Conservation (phyloP, 1,140 invertebrate genomes). For the Leptoteleia sp. region DNA sequence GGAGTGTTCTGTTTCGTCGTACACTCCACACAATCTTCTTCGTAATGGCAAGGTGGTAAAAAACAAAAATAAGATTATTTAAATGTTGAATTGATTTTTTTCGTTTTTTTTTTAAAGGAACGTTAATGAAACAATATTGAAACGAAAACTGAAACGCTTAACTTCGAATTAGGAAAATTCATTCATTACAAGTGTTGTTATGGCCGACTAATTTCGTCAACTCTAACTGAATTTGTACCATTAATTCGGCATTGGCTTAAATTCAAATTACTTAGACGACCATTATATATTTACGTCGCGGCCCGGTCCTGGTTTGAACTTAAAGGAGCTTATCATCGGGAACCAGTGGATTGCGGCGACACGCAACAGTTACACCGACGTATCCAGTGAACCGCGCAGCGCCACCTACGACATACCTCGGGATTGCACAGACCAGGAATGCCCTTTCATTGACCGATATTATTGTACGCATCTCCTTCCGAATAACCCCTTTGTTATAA, state of each 20-base stretch:
- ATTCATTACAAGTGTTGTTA: no score
- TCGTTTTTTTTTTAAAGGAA: no score
- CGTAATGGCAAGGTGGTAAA: no score
- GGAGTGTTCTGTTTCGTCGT: no score
- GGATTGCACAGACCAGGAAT: slow-evolving; percentile 42
- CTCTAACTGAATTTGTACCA: slow-evolving; percentile 33
- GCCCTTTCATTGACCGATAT: slow-evolving; percentile 48
- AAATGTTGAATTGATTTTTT: no score
- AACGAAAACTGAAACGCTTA: no score
- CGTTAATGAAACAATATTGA: no score
- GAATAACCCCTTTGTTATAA: slow-evolving; percentile 32
- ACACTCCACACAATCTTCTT: no score
- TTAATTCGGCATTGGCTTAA: slow-evolving; percentile 39
- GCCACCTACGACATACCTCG: slow-evolving; percentile 27
- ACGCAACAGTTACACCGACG: slow-evolving; percentile 47
- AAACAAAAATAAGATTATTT: no score
- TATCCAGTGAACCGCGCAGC: slow-evolving; percentile 19
- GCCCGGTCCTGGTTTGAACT: slow-evolving; percentile 33
- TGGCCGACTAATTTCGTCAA: slow-evolving; percentile 17
- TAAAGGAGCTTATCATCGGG: slow-evolving; percentile 51
- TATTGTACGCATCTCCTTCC: slow-evolving; percentile 40
- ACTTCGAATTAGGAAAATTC: no score
- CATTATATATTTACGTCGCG: slow-evolving; percentile 42
- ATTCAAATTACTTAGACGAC: slow-evolving; percentile 47
- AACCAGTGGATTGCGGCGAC: slow-evolving; percentile 44